A percentile compares a stretch with the other conserved stretches of the same genome.
Evolutionary conservation across 2,888 invertebrate genomes (phyloP).

Genomic region (Atethmia centrago): DNA sequence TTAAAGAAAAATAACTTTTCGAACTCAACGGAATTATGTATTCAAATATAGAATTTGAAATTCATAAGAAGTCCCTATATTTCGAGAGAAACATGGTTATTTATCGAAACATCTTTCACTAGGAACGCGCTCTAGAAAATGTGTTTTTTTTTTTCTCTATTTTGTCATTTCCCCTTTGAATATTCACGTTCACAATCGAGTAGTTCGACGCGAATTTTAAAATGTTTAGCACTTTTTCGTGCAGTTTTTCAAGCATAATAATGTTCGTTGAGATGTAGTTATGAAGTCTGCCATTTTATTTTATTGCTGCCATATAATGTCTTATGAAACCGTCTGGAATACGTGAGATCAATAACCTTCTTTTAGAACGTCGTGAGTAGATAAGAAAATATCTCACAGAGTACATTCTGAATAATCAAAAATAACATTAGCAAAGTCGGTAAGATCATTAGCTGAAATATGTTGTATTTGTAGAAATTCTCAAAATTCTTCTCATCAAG

Average conservation of each 20-base stretch:
- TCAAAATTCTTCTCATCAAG: slow-evolving; percentile 1
- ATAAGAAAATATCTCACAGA: background rate
- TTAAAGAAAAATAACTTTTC: slow-evolving; percentile 77
- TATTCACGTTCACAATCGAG: slow-evolving; percentile 58
- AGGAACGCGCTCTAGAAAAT: slow-evolving; percentile 38
- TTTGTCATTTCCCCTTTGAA: slow-evolving; percentile 54
- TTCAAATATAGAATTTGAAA: slow-evolving; percentile 79
- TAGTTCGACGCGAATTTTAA: slow-evolving; percentile 46
- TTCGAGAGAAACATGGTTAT: slow-evolving; percentile 71
- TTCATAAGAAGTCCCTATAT: slow-evolving; percentile 76
- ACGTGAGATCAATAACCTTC: background rate
- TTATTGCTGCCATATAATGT: slow-evolving; percentile 1
- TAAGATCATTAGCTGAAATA: background rate
- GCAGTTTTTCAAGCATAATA: slow-evolving; percentile 45
- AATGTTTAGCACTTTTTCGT: slow-evolving; percentile 44
- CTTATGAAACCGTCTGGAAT: slow-evolving; percentile 15
- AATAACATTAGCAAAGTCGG: background rate
- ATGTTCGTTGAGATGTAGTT: slow-evolving; percentile 31
- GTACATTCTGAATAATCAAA: background rate
- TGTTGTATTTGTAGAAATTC: slow-evolving; percentile 1
- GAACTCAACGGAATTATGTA: slow-evolving; percentile 77
- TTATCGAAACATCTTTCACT: slow-evolving; percentile 68
- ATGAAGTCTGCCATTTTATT: slow-evolving; percentile 38
- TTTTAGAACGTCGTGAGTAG: background rate
- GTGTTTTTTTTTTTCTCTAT: slow-evolving; percentile 31